Evolutionary conservation across 1,140 invertebrate genomes (phyloP), one percentile per base, ranked within the genome.

Genomic region (Drosophila azteca): DNA sequence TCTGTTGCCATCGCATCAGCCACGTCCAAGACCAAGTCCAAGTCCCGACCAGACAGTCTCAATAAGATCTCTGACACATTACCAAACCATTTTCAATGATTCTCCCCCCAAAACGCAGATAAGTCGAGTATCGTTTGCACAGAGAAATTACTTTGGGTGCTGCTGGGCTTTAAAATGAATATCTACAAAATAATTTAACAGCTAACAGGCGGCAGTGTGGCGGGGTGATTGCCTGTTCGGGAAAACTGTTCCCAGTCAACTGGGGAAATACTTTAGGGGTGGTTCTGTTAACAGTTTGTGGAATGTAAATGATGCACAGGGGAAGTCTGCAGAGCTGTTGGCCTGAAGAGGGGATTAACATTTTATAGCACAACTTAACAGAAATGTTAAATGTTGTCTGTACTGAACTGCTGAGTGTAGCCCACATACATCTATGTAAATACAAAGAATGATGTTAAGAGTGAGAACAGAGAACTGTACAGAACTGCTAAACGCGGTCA

Each of bases 201-300:
- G 43, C 31, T 69, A 77, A 17, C 44, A 64, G 9, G 7, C 39
- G 24, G 4, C 20, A 26, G 17, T 20, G 17, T 20, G 17, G 17
- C 17, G 57, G 58, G 62, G 15, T 48, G 43, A 11, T 6, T 20
- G 11, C 1, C 3, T 22, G 7, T 31, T 2, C 0, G 2, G 17
- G 17, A 3, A 31, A 15, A 75, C 77, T 79, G 77, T 79, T 79
- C 77, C 58, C 77, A 79, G 22, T 43, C 57, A 45, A 24, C 22
- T 60, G 71, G 64, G 77, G 77, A 20, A 39, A 20, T n/a, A 7
- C 31, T 26, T 1, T n/a, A 44, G 26, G 39, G 29, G 55, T 35
- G 26, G 49, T 0, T 39, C 44, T 48, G 59, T 22, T 49, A 26
- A 0, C 2, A 9, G 46, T 44, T 64, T 66, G 59, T 64, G 63